These are phyloP conservation scores for Falco columbarius DNA, from an alignment of 2,797 vertebrate genomes.

Conservation along the genomic window DNA sequence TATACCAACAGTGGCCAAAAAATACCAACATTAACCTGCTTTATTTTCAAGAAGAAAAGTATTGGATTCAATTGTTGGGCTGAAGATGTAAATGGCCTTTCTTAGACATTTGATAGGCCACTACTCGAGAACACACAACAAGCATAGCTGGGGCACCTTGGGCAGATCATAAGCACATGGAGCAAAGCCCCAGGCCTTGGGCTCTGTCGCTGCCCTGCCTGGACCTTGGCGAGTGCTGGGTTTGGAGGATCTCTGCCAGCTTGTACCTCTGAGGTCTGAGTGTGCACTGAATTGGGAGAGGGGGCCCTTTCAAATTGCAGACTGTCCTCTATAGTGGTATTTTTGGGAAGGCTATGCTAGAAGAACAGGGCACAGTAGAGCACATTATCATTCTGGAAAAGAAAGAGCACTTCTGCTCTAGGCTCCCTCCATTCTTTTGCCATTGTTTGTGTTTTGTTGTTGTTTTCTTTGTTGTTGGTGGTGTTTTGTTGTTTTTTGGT, in stretches of 20 bases:
- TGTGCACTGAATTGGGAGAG: neutral
- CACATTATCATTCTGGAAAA: neutral
- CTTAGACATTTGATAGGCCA: neutral
- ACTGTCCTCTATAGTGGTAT: neutral
- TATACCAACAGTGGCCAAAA: neutral
- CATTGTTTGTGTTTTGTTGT: neutral
- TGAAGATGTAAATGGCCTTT: neutral
- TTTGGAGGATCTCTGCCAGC: neutral
- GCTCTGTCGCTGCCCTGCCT: neutral
- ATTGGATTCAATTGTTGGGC: neutral
- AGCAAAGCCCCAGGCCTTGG: neutral
- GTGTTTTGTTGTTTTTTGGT: no score
- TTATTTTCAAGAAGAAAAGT: neutral
- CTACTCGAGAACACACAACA: neutral
- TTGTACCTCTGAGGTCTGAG: neutral
- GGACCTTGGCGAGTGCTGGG: neutral
- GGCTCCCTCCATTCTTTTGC: neutral
- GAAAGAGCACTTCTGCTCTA: neutral
- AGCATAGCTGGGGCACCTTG: neutral
- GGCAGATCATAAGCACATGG: no score
- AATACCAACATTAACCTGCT: neutral
- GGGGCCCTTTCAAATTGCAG: neutral
- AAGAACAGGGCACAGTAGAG: neutral
- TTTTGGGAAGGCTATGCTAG: neutral
- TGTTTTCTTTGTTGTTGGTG: no score